Evolutionary conservation across 2,113 vertebrate genomes (phyloP).

Genomic region (Balaeniceps rex): DNA sequence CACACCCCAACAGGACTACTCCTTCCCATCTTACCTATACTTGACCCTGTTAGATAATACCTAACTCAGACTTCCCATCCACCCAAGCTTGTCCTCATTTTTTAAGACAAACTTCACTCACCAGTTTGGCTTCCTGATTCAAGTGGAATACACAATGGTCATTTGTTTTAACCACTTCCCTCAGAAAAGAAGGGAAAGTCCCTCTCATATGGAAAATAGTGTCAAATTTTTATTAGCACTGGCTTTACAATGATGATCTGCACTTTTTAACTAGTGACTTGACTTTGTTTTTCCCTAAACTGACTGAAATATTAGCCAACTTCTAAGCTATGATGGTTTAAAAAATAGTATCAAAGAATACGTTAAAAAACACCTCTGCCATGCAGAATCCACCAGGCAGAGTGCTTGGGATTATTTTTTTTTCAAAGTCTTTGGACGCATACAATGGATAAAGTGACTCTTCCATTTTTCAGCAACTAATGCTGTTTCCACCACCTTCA

Average conservation of each 20-base stretch:
- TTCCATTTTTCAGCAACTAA: constrained; percentile 43
- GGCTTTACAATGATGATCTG: constrained; percentile 16
- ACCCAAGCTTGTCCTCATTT: background rate
- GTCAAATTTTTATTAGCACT: constrained; percentile 39
- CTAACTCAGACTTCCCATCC: background rate
- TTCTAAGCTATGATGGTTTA: background rate
- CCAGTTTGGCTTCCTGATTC: constrained; percentile 30
- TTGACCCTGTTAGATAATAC: constrained; percentile 18
- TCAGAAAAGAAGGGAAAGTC: constrained; percentile 63
- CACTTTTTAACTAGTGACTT: constrained; percentile 1
- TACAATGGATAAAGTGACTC: constrained; percentile 32
- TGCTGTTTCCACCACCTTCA: constrained; percentile 58
- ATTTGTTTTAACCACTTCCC: constrained; percentile 55
- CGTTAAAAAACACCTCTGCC: background rate
- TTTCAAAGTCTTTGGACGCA: background rate
- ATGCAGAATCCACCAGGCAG: background rate
- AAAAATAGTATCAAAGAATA: constrained; percentile 12
- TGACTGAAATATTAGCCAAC: background rate
- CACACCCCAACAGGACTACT: background rate
- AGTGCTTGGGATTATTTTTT: background rate
- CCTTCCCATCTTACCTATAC: background rate
- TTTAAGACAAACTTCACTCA: constrained; percentile 7
- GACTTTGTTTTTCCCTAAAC: constrained; percentile 47
- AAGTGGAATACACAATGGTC: constrained; percentile 39
- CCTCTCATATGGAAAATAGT: constrained; percentile 53